Percentiles rank a stretch among this genome's conserved stretches.
Evolutionary conservation across 1,140 invertebrate genomes (phyloP).

Genomic region (Eufriesea mexicana): DNA sequence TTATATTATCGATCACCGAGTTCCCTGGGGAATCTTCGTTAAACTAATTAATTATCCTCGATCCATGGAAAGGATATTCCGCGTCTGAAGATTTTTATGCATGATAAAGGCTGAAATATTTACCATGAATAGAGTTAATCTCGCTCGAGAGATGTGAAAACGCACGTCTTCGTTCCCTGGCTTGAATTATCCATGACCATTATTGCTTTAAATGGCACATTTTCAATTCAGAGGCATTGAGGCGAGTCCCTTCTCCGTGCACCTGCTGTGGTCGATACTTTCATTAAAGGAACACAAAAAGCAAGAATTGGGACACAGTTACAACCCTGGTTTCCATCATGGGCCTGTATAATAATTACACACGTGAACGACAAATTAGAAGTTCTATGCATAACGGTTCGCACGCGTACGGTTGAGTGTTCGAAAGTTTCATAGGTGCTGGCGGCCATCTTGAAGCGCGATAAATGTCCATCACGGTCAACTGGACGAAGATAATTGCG

Average conservation of each 20-base stretch:
- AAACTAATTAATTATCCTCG: background rate
- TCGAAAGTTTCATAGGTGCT: background rate
- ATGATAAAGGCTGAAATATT: background rate
- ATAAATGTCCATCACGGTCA: conserved; percentile 16
- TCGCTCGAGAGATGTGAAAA: background rate
- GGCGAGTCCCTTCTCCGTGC: background rate
- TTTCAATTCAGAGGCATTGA: conserved; percentile 16
- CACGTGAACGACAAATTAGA: conserved; percentile 20
- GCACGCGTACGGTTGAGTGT: background rate
- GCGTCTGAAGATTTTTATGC: background rate
- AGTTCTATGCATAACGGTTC: background rate
- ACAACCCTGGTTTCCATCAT: conserved; percentile 3
- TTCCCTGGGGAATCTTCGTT: background rate
- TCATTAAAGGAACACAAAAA: background rate
- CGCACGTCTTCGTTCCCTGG: background rate
- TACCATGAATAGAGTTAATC: background rate
- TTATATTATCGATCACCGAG: background rate
- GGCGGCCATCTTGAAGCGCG: background rate
- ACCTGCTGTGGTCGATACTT: conserved; percentile 15
- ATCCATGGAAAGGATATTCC: background rate
- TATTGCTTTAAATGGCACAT: background rate
- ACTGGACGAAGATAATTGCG: conserved; percentile 18
- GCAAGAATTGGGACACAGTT: conserved; percentile 32
- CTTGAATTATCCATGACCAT: background rate
- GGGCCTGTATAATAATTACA: background rate